These are phyloP conservation scores for Ruditapes philippinarum DNA, from an alignment of 1,140 invertebrate species.

Conservation along the genomic window DNA sequence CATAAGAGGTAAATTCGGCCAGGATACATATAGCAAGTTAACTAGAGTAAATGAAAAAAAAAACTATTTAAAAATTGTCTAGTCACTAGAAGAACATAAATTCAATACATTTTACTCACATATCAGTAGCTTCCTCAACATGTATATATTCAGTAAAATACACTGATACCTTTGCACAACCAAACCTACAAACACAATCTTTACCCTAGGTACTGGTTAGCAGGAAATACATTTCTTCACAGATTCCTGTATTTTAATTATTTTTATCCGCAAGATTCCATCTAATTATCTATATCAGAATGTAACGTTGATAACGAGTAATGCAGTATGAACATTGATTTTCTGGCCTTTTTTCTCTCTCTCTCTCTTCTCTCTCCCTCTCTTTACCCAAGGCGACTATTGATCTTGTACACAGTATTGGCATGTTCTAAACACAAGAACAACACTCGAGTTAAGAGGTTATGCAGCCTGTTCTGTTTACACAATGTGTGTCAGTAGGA, in stretches of 20 bases:
- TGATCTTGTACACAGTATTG: not conserved
- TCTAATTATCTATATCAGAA: not conserved
- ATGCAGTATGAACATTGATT: constrained; percentile 10
- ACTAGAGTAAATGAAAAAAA: too few species aligned
- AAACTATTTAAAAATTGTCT: too few species aligned
- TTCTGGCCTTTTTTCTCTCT: not conserved
- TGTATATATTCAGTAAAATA: too few species aligned
- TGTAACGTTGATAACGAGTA: not conserved
- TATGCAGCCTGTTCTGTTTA: constrained; percentile 8
- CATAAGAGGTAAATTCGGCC: too few species aligned
- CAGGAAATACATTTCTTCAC: too few species aligned
- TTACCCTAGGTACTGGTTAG: too few species aligned
- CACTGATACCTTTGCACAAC: too few species aligned
- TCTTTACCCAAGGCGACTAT: not conserved
- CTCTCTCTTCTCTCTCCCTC: not conserved
- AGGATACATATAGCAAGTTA: too few species aligned
- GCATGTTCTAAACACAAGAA: not conserved
- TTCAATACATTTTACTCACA: too few species aligned
- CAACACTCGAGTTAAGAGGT: not conserved
- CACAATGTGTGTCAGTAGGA: not conserved
- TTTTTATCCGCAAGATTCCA: not conserved
- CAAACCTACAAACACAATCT: too few species aligned
- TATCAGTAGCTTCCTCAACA: too few species aligned
- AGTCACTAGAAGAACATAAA: too few species aligned
- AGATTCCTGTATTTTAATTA: not conserved